These are phyloP conservation scores for Clamator glandarius DNA, from an alignment of 2,797 vertebrate species.

Conservation along the genomic window DNA sequence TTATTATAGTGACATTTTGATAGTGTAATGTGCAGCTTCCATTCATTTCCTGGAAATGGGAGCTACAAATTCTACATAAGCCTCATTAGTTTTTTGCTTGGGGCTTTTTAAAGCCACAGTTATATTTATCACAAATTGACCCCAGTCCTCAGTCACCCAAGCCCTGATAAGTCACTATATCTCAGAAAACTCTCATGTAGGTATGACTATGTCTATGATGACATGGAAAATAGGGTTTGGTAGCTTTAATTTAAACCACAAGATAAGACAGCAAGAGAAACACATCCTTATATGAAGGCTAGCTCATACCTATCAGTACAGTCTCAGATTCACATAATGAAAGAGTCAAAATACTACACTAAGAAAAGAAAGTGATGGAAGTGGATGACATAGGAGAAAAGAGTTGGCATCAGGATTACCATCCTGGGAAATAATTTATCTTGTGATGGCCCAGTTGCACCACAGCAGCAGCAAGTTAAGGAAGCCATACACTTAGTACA, in stretches of 20 bases:
- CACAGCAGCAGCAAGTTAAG: not conserved
- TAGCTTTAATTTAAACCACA: not conserved
- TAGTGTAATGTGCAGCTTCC: not conserved
- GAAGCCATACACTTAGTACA: not conserved
- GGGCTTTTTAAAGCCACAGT: not conserved
- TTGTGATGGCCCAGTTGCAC: not conserved
- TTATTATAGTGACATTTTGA: not conserved
- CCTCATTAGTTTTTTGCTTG: not conserved
- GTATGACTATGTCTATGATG: not conserved
- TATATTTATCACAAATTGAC: not conserved
- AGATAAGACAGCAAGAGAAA: not conserved
- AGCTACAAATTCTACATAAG: not conserved
- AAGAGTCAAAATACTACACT: not conserved
- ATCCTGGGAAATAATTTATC: not conserved
- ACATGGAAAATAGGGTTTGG: not conserved
- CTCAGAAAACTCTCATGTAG: not conserved
- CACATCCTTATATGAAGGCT: rapidly evolving
- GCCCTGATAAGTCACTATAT: not conserved
- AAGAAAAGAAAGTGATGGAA: not conserved
- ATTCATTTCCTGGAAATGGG: not conserved
- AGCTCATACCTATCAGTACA: not conserved
- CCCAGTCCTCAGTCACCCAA: not conserved
- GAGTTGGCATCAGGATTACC: not conserved
- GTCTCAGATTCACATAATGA: not conserved
- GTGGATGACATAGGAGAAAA: not conserved